Base-by-base conservation (phyloP, 2,888 invertebrate species). In the Andricus curvator region DNA sequence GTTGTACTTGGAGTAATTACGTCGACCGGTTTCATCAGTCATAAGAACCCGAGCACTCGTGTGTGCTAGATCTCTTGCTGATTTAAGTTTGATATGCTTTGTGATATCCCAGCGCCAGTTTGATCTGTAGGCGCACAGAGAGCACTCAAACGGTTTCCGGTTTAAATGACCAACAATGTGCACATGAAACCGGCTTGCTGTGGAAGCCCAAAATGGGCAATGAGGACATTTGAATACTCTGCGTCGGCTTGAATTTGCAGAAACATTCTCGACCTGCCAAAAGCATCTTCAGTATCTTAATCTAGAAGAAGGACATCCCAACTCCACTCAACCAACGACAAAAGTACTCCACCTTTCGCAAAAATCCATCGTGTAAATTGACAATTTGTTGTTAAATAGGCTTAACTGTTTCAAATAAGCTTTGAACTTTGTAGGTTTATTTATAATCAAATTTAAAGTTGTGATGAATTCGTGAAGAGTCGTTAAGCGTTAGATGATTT, bases 61-160 rank as follows among this genome's bases (percentile, higher is more conserved):
- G 92, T 98, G 98, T 76, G 95, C 96, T 77, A 96, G 96, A 93
- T 97, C 98, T 84, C 97, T 94, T 33, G 96, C 96, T 11, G 97
- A 96, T 94, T 98, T 98, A 88, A 98, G 94, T 89, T 97, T 96
- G 85, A 99, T 98, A 93, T 99, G 99, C 92, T 99, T 98, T 41
- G 98, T 97, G 82, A 99, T 98, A 93, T 99, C 99, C 97, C 98
- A 98, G 85, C 98, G 95, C 98, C 98, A 99, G 91, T 99, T 99
- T 44, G 98, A 98, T 87, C 97, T 96, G 91, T 98, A 98, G 78
- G 97, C 96, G 93, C 99, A 99, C 22, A 97, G 94, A 1, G 98
- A 98, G 93, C 99, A 99, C 93, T 98, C 97, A 92, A 98, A 99
- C 0, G 98, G 98, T 91, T 98, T 97, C 91, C 97, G 97, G 93